Evolutionary conservation across 2,797 vertebrate genomes (phyloP), one percentile per base, ranked within the genome.

Genomic region (Spinus olivaceus): DNA sequence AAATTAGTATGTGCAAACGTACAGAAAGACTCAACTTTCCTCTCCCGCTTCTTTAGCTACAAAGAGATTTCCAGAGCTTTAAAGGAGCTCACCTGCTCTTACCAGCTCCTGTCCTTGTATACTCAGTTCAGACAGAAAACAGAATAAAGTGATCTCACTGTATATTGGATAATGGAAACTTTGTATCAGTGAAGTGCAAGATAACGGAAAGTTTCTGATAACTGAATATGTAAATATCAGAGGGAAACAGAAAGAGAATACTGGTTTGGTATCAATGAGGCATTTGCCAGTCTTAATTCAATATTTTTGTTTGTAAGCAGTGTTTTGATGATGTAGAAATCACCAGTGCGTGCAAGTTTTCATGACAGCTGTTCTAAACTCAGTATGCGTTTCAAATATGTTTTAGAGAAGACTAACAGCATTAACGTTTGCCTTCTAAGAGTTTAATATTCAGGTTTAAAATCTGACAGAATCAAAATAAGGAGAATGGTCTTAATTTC

Each of bases 1-100:
- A 93, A 92, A 89, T 96, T 80, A 96, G 88, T 94, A 94, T 95
- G 95, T 97, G 90, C 96, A 97, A 96, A 95, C 2, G 5, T 73
- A 96, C 53, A 97, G 88, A 89, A 95, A 97, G 54, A 92, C 44
- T 71, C 35, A 88, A 85, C 80, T 91, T 81, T 69, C 17, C 51
- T 66, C 66, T 95, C 81, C 65, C 66, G 19, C 41, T 85, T 92
- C 66, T 90, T 69, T 78, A 94, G 89, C 65, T 90, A 71, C 77
- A 81, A 46, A 92, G 42, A 92, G 56, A 79, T 56, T 85, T 80
- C 71, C 61, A 69, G 81, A 96, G 73, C 51, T 90, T 83, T 61
- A 69, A 92, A 56, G 0, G 4, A 93, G 69, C 81, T 89, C 77
- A 90, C 64, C 44, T 51, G 88, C 67, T 86, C 90, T 88, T 94